Base-by-base conservation (phyloP, 2,113 vertebrate species). In the Mirza zaza region DNA sequence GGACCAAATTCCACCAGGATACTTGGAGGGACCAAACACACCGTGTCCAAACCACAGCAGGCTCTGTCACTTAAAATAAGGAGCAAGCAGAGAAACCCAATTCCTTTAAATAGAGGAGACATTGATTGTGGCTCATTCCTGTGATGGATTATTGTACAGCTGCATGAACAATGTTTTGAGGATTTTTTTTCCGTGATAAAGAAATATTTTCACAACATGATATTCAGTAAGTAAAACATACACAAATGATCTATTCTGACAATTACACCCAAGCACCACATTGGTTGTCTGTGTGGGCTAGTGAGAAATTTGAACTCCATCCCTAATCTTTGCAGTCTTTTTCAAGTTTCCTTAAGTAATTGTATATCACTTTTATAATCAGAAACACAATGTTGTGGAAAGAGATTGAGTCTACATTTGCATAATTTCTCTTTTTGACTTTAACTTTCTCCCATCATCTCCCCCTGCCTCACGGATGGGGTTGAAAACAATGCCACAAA, bases 401-500 rank as follows among this genome's bases (percentile, higher is more conserved):
- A 34, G 29, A 34, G 36, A 23, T 32, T 20, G 21, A 32, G 34
- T 27, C 34, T 32, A 0, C 20, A 21, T 15, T 15, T 27, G 18
- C 29, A 42, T 50, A 18, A 15, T 29, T 45, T 50, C 29, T 21
- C 21, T 45, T 61, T 48, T 85, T 61, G n/a, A 48, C 3, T 70
- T 12, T 29, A 32, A 12, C 14, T 75, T 21, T 11, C 0, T 25
- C 23, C 32, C 7, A 1, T 6, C 21, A 42, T 29, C 18, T 13
- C 2, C 0, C 1, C 48, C 50, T 1, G 2, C 6, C 42, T 36
- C 27, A 57, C 6, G 14, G 13, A 39, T 21, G 45, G 42, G 5
- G 17, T 21, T 65, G 34, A 34, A 39, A 50, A n/a, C 34, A 13
- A 18, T 8, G 36, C 18, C 36, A 12, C 45, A 13, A 12, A 6